Percentiles rank a stretch among this genome's conserved stretches.
Evolutionary conservation across 2,113 vertebrate genomes (phyloP).

Genomic region (Forbesichthys agassizii): DNA sequence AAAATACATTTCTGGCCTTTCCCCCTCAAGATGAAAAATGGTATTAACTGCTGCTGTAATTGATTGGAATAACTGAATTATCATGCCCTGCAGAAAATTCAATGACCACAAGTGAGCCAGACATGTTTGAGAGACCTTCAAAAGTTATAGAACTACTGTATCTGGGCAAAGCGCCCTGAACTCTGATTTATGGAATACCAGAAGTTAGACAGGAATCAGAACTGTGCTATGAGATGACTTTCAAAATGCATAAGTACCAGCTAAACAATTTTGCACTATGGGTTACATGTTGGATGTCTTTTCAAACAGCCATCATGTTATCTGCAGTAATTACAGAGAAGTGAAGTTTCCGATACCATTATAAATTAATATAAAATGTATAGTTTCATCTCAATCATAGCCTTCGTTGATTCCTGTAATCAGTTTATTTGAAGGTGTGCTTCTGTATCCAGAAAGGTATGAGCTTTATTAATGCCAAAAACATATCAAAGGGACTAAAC

Average conservation of each 20-base stretch:
- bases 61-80: slow-evolving; percentile 7
- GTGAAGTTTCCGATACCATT: too few species aligned
- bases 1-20: background rate
- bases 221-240: background rate
- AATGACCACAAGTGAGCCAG: background rate
- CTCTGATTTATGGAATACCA: background rate
- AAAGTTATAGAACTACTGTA: background rate
- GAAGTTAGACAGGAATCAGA: background rate
- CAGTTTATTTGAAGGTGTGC: background rate
- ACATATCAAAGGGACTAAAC: too few species aligned
- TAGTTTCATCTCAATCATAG: background rate
- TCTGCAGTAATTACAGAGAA: too few species aligned
- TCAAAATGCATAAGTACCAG: background rate
- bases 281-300: too few species aligned
- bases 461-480: too few species aligned
- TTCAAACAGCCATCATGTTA: too few species aligned
- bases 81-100: background rate
- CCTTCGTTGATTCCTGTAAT: background rate
- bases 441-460: too few species aligned
- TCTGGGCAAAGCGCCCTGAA: background rate
- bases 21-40: background rate
- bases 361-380: too few species aligned
- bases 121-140: slow-evolving; percentile 9
- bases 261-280: too few species aligned
- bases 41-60: slow-evolving; percentile 3